Base-by-base conservation (phyloP, 1,140 invertebrate genomes). In the Leptonema lineaticorne region DNA sequence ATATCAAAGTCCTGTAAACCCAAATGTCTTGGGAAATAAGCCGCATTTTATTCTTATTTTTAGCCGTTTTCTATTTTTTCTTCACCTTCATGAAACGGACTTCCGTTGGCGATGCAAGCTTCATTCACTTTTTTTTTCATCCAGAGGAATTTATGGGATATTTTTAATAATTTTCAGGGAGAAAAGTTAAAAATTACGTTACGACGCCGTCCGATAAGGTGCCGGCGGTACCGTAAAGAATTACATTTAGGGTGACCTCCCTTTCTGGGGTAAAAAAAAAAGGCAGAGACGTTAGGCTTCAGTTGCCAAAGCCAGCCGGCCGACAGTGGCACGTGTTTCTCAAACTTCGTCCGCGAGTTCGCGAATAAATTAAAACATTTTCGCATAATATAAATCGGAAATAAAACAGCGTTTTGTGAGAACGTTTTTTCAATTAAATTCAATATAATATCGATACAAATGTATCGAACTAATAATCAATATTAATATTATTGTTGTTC, bases 1-100 rank as follows among this genome's bases (percentile, higher is more conserved):
- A 63, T 72, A 66, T 27, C 30, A 22, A 24, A 59, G 65, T 53
- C n/a, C 58, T 18, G 53, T 72, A 72, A 72, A 67, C 70, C 63
- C 5, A 5, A 11, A 63, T 37, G 50, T 46, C 70, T 56, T 14
- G 70, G 70, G 70, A 72, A 72, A 72, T 72, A 72, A 71, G 6
- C 28, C 41, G 46, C 64, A 65, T 67, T 69, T n/a, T n/a, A n/a
- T n/a, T n/a, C 7, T 37, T 37, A n/a, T n/a, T n/a, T 37, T 37
- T 37, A 37, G n/a, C n/a, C 37, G 37, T 41, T 41, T 41, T 41
- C 37, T 41, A 48, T 26, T 53, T 53, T 53, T 22, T 53, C 20
- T 20, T 4, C 18, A 4, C 9, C 18, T 53, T 53, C 2, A 9
- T 9, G 11, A 41, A 53, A 18, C 48, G 16, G 22, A 20, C 11